phyloP scores from a whole-genome alignment of 2,888 invertebrate species.

The Hirtodrosophila histrioides region DNA sequence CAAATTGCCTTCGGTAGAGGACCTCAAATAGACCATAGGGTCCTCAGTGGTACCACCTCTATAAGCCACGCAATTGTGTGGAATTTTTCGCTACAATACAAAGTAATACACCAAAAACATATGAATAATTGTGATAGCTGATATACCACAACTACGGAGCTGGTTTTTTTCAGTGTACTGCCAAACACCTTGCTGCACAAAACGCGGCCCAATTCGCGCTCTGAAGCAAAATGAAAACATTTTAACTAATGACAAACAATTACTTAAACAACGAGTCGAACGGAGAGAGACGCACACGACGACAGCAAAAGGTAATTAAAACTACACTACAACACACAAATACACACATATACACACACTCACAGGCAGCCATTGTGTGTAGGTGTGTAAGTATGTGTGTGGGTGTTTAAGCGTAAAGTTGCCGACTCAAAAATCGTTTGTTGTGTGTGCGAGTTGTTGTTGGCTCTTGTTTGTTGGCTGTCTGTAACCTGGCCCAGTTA shows the following conservation, averaged over 20 bases:
- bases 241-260: slow-evolving; percentile 82
- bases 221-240: slow-evolving; percentile 76
- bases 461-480: slow-evolving; percentile 45
- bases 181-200: slow-evolving; percentile 14
- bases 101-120: no score
- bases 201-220: slow-evolving; percentile 40
- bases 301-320: slow-evolving; percentile 72
- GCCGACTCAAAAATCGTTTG: slow-evolving; percentile 71
- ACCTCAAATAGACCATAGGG: no score
- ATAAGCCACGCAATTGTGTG: no score
- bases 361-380: neutral
- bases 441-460: slow-evolving; percentile 31
- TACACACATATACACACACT: slow-evolving; percentile 9
- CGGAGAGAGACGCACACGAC: slow-evolving; percentile 44
- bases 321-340: slow-evolving; percentile 45
- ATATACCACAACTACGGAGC: no score
- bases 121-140: no score
- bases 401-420: slow-evolving; percentile 74
- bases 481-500: slow-evolving; percentile 62
- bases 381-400: slow-evolving; percentile 5
- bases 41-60: no score
- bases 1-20: no score
- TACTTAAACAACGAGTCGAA: slow-evolving; percentile 79
- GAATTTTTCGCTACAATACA: no score
- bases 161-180: slow-evolving; percentile 33